Base-by-base conservation (phyloP, 2,797 vertebrate genomes). In the Acanthornis magna region DNA sequence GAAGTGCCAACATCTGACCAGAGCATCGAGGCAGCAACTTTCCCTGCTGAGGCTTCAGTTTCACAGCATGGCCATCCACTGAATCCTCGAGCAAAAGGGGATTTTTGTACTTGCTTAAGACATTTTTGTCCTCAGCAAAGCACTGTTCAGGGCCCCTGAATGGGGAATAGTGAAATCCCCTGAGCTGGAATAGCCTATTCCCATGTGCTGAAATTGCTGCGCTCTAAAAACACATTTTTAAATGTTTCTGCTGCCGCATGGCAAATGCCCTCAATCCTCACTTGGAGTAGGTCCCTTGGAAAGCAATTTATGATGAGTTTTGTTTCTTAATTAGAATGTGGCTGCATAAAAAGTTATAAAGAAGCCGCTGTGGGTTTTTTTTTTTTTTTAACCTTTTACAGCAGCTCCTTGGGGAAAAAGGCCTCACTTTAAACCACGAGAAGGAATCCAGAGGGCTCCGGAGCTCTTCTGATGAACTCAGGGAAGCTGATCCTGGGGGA, bases 291-390 rank as follows among this genome's bases (percentile, higher is more conserved):
- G 61, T 85, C 83, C 94, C 93, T 80, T 85, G 65, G 89, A 95
- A 96, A 95, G 86, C 27, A 89, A 88, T 94, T 95, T 91, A 70
- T 91, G 73, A 87, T 2, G 13, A 75, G 72, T 85, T 94, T 95
- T 85, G 45, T 7, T 67, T 91, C 87, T 92, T 93, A 97, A 93
- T 93, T 90, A 96, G 79, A 95, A 77, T 48, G 65, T 58, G 90
- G 62, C 91, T 90, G 43, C 36, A 77, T 58, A 77, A 80, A 84
- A 78, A 25, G 16, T 75, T 93, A 93, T 58, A 89, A 93, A 89
- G 72, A 48, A 58, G 27, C 58, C 34, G 1, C 53, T 91, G 53
- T 30, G 34, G 48, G 45, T 23, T 47, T 47, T 48, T 14, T 25
- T 53, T 45, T 60, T 34, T 74, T 68, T 57, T 36, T 5, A 1